Evolutionary conservation across 1,140 invertebrate genomes (phyloP), one percentile per base, ranked within the genome.

Genomic region (Tetragonula clypearis): DNA sequence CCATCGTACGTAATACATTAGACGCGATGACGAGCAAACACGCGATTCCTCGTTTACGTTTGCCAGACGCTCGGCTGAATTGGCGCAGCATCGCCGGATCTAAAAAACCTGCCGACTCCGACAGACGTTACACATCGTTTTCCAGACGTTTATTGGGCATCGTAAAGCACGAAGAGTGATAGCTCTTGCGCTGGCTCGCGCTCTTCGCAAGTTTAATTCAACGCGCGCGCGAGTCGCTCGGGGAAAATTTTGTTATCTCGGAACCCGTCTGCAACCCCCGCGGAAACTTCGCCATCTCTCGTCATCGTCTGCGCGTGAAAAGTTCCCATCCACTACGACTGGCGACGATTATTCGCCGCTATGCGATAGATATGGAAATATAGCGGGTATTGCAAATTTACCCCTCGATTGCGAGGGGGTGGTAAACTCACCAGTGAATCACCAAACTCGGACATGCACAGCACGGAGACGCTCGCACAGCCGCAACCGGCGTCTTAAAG

Each of bases 371-470:
- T 55, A 55, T 55, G n/a, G 72, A 55, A 56, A 56, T 56, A 12
- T 49, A 49, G 41, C 41, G 41, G 19, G 30, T 30, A 14, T 26
- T 6, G 9, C 5, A 30, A 56, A 73, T n/a, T 30, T 30, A 30
- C 9, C 6, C 41, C 41, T 49, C 41, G 41, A 49, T 53, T 21
- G 9, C 17, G 1, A 9, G 3, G 1, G 17, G 9, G 1, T 0
- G 14, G 73, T 26, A 30, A 60, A 86, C 85, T 89, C 76, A 89
- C 88, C 74, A 65, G 35, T 23, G 77, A 76, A 83, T 88, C 84
- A 66, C 26, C 71, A 56, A 82, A 71, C 74, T 81, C 56, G 84
- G 26, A 86, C 87, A 89, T 89, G 68, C 87, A 89, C 88, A 30
- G 69, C 58, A 62, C 41, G 41, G 79, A 76, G 8, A 49, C 49